Base-by-base conservation (phyloP, 2,113 vertebrate genomes). In the Marmota flaviventris region DNA sequence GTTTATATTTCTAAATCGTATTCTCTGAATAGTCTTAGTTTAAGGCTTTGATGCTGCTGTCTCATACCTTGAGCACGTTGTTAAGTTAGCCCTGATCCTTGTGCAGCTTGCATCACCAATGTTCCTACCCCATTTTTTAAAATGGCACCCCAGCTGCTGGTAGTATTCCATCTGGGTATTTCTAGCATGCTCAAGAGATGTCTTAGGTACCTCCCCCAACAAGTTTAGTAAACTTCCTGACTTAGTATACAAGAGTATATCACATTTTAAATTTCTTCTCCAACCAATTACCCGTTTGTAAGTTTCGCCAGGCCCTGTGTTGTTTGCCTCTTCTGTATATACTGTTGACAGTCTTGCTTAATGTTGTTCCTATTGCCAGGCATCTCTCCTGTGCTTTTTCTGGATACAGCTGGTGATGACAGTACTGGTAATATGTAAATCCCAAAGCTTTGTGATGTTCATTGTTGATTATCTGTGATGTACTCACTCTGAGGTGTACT, bases 141-240 rank as follows among this genome's bases (percentile, higher is more conserved):
- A 37, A 67, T 8, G 17, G 29, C 16, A 37, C n/a, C 27, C 11
- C 20, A 13, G 22, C 7, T 22, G 3, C 77, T 58, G 37, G 58
- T 70, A 84, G 84, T 78, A 87, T 51, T 42, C 69, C 65, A 25
- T 73, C 65, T 8, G 67, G 0, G 84, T 72, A 67, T 37, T 72
- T 93, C 65, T 81, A 34, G 48, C 16, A 9, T 85, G 25, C 51
- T 84, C 37, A 89, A 81, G 89, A 92, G 25, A 48, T 92, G 11
- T 85, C 45, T 88, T 92, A 92, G 32, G 39, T 92, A 34, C 89
- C 92, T 91, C 92, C 45, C 32, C 1, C 63, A 85, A 73, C 29
- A 79, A 82, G 27, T 61, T 48, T 63, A 34, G 18, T 82, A 37
- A 75, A 20, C 27, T 76, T 32, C 24, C 20, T 76, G 65, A 72